Base-by-base conservation (phyloP, 64 coral and sea anemone genomes). In the Trachythela sp. region DNA sequence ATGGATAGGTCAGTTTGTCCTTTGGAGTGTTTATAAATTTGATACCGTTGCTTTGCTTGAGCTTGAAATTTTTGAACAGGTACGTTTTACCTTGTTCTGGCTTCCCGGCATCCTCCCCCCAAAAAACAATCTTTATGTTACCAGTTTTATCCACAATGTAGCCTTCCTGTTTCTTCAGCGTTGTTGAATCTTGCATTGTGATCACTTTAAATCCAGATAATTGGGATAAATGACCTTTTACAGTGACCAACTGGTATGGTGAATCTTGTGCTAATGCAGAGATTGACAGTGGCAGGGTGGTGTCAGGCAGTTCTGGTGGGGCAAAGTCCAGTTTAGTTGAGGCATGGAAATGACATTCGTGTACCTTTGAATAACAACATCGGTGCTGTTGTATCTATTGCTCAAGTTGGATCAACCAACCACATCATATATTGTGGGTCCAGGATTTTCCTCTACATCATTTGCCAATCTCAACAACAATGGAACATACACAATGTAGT, bases 1-100 rank as follows among this genome's bases (percentile, higher is more conserved):
- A 59, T 38, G 7, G 31, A 86, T 86, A 54, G 31, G 38, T 43
- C 85, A 86, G 31, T 86, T 86, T 45, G 22, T 86, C 22, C 48
- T 86, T 87, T 59, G 52, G 85, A 14, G 51, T 67, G 85, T 60
- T 87, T 59, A 87, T n/a, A 45, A 56, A 87, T 64, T 87, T 87
- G 33, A 34, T 48, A 11, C 48, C 51, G 33, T 59, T 56, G 85
- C 49, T 85, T 39, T 85, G 40, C 84, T 85, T 85, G 43, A 85
- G 84, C 40, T 39, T 48, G 24, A 48, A 39, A 85, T 85, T 85
- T 22, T 49, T 48, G 42, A 85, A 49, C 4, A 85, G 39, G 22
- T 85, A 51, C 17, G 84, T 85, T 39, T 85, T 48, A n/a, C 84
- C 84, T 85, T 85, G 39, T 85, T 85, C 84, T 48, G 43, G 84